Evolutionary conservation across 2,888 invertebrate species (phyloP).

Genomic region (Apamea crenata): DNA sequence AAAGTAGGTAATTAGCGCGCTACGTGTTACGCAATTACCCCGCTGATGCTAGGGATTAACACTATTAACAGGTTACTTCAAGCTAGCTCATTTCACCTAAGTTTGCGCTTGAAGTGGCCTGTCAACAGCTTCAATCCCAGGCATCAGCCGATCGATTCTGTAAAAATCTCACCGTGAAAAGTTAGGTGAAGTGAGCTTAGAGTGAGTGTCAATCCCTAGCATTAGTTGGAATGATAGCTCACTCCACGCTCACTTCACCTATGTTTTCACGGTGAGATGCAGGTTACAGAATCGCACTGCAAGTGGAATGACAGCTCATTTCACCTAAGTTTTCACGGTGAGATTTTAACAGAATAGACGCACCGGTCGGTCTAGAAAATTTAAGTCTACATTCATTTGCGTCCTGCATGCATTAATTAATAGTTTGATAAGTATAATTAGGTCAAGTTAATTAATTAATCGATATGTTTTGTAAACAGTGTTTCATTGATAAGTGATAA

Average conservation of each 20-base stretch:
- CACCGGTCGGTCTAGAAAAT: neutral
- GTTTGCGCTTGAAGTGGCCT: neutral
- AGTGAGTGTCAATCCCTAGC: no score
- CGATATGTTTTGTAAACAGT: slow-evolving; percentile 43
- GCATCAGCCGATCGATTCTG: no score
- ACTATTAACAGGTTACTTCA: neutral
- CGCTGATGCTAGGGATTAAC: neutral
- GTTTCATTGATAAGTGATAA: slow-evolving; percentile 37
- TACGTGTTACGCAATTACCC: no score
- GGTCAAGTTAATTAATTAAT: slow-evolving; percentile 36
- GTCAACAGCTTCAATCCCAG: neutral
- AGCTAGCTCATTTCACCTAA: neutral
- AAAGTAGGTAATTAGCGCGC: no score
- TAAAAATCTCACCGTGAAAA: no score
- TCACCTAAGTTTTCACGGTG: neutral
- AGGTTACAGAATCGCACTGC: no score
- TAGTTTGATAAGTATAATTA: slow-evolving; percentile 40
- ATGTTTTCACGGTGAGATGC: no score
- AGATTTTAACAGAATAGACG: neutral
- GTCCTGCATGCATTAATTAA: slow-evolving; percentile 8
- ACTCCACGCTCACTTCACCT: no score
- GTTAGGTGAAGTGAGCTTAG: no score
- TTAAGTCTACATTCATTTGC: neutral
- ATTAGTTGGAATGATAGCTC: no score
- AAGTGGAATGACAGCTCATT: neutral